A percentile compares a stretch with the other conserved stretches of the same genome.
Evolutionary conservation across 2,888 invertebrate genomes (phyloP).

Genomic region (Kuschelorhynchus macadamiae): DNA sequence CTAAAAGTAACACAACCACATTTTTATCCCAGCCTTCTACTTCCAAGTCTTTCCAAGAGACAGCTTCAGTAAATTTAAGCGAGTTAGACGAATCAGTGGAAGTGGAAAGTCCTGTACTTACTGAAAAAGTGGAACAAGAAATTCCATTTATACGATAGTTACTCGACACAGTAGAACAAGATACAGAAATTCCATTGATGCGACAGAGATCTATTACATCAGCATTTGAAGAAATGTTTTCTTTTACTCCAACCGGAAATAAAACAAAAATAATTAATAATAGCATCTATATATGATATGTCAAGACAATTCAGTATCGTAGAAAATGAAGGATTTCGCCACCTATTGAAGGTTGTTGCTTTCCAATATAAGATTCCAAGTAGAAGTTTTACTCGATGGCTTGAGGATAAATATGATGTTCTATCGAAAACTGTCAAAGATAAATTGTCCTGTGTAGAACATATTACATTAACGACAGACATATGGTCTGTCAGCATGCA

Average conservation of each 20-base stretch:
- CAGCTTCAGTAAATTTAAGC: not conserved
- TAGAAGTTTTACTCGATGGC: slow-evolving; percentile 15
- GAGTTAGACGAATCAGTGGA: slow-evolving; percentile 5
- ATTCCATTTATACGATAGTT: not conserved
- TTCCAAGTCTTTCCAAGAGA: not conserved
- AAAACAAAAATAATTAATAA: slow-evolving; percentile 10
- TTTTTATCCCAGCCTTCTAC: not conserved
- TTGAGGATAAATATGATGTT: slow-evolving; percentile 17
- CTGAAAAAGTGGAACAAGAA: slow-evolving; percentile 7
- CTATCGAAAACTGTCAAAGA: slow-evolving; percentile 9
- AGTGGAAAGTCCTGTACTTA: slow-evolving; percentile 6
- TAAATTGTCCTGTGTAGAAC: not conserved
- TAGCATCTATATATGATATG: slow-evolving; percentile 4
- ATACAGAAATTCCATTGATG: slow-evolving; percentile 2
- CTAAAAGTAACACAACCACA: not conserved
- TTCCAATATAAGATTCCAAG: slow-evolving; percentile 27
- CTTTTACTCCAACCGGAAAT: slow-evolving; percentile 4
- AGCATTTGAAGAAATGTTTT: slow-evolving; percentile 1
- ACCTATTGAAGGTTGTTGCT: slow-evolving; percentile 12
- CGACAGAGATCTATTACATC: slow-evolving; percentile 6
- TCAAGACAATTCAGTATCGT: slow-evolving; percentile 19
- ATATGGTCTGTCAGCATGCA: slow-evolving; percentile 17
- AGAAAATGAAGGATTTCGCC: slow-evolving; percentile 29
- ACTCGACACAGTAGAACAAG: not conserved
- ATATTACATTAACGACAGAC: slow-evolving; percentile 15